phyloP scores from a whole-genome alignment of 2,113 vertebrate genomes.

The Vombatus ursinus region DNA sequence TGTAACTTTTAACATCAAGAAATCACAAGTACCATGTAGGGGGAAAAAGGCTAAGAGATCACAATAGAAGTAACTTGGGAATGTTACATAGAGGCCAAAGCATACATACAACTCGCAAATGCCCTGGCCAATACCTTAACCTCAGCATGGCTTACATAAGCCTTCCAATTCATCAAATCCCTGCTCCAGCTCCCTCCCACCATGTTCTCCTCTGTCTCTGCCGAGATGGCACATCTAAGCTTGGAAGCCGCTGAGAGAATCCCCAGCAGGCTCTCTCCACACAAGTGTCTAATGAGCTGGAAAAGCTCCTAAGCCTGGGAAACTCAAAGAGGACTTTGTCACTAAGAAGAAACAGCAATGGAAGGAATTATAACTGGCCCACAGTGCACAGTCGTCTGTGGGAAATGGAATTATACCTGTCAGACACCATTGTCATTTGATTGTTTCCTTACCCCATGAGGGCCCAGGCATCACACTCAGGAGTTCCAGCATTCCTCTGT shows the following conservation, averaged over 20 bases:
- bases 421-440: conserved; percentile 22
- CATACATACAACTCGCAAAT: neutral
- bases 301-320: conserved; percentile 64
- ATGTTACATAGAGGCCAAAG: neutral
- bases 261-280: conserved; percentile 54
- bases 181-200: neutral
- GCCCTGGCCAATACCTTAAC: neutral
- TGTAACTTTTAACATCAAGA: neutral
- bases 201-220: conserved; percentile 20
- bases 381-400: conserved; percentile 32
- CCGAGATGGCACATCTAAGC: conserved; percentile 1
- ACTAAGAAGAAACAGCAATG: conserved; percentile 61
- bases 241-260: conserved; percentile 7
- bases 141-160: conserved; percentile 28
- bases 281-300: conserved; percentile 68
- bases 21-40: neutral
- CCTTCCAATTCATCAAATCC: neutral
- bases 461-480: neutral
- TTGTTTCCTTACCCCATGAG: conserved; percentile 31
- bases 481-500: conserved; percentile 27
- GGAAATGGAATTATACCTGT: conserved; percentile 37
- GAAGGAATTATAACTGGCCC: conserved; percentile 39
- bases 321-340: conserved; percentile 62
- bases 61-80: neutral
- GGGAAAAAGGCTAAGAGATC: conserved; percentile 22